phyloP scores from a whole-genome alignment of 92 coral and sea anemone species.

The Porites evermanni region DNA sequence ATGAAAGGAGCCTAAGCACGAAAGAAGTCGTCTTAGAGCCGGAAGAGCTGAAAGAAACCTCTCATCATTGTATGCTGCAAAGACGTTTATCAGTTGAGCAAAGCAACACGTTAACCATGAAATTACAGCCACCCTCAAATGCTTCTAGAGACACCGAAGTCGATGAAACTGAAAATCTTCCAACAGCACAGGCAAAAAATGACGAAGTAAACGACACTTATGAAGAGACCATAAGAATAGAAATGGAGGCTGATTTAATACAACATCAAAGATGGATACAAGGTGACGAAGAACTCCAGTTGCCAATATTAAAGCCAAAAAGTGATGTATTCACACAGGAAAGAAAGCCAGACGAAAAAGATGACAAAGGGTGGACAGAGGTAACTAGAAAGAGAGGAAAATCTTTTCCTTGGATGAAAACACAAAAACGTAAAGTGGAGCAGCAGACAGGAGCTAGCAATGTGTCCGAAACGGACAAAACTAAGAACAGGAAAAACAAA shows the following conservation, averaged over 20 bases:
- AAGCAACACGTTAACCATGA: not conserved
- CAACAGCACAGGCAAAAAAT: not conserved
- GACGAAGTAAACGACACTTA: not conserved
- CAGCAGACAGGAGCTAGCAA: not conserved
- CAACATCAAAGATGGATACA: conserved; percentile 45
- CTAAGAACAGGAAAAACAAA: not conserved
- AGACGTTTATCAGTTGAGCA: not conserved
- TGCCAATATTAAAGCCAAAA: not conserved
- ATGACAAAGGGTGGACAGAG: not conserved
- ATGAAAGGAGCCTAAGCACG: not conserved
- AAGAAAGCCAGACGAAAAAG: not conserved
- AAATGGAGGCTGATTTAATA: conserved; percentile 28
- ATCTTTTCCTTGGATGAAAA: not conserved
- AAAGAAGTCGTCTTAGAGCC: not conserved
- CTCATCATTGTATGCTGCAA: not conserved
- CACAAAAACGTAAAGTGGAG: not conserved
- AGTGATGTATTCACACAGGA: not conserved
- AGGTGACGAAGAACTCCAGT: conserved; percentile 50
- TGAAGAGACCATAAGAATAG: conserved; percentile 30
- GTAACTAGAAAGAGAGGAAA: not conserved
- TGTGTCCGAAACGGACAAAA: not conserved
- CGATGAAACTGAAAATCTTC: not conserved
- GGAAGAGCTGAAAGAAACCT: not conserved
- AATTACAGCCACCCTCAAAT: not conserved
- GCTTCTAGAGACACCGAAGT: not conserved